These are phyloP conservation scores for Linepithema humile DNA, from an alignment of 1,140 invertebrate species.

Conservation along the genomic window DNA sequence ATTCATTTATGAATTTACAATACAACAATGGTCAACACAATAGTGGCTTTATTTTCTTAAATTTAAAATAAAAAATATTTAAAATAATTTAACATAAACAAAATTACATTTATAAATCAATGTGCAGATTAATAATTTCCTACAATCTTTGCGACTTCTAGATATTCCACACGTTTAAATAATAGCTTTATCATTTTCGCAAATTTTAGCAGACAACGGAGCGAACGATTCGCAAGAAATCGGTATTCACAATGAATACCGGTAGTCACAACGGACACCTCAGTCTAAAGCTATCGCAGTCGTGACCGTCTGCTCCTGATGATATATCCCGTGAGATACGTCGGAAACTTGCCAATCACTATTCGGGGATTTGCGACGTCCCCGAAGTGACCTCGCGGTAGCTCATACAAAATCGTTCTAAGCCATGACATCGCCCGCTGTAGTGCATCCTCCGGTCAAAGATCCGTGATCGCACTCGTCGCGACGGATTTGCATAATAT, in stretches of 20 bases:
- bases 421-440: slow-evolving; percentile 46
- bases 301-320: slow-evolving; percentile 68
- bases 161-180: not conserved
- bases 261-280: slow-evolving; percentile 65
- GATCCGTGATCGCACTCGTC: slow-evolving; percentile 54
- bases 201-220: not conserved
- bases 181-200: not conserved
- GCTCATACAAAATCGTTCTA: slow-evolving; percentile 53
- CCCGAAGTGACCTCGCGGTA: slow-evolving; percentile 1
- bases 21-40: too few relatives aligned
- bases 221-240: slow-evolving; percentile 58
- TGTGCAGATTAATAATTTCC: not conserved
- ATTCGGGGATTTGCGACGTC: slow-evolving; percentile 60
- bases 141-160: not conserved
- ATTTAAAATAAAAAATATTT: not conserved
- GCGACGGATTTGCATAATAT: slow-evolving; percentile 66
- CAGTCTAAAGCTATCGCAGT: slow-evolving; percentile 63
- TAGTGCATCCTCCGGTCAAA: slow-evolving; percentile 56
- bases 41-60: too few relatives aligned
- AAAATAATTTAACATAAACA: not conserved
- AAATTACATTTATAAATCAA: not conserved
- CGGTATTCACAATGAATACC: slow-evolving; percentile 64
- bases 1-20: not conserved
- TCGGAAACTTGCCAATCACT: slow-evolving; percentile 68
- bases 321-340: slow-evolving; percentile 71